These are phyloP conservation scores for Embiotoca jacksoni DNA, from an alignment of 2,113 vertebrate species.

Conservation along the genomic window DNA sequence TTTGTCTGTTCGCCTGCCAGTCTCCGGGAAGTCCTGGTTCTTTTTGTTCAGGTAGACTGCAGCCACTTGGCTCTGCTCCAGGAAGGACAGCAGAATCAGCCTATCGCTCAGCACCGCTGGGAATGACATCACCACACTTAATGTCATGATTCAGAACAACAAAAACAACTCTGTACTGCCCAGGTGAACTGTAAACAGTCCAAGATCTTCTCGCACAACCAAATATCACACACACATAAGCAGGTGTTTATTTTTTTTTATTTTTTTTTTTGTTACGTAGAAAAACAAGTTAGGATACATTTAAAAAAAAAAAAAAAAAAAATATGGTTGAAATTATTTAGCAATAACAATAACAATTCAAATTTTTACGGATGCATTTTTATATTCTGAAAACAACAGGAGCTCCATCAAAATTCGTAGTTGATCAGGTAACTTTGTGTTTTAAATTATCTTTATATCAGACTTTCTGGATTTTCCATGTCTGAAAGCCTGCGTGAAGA, in stretches of 20 bases:
- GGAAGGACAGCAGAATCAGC: conserved; percentile 94
- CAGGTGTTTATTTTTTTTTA: background rate
- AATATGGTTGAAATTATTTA: background rate
- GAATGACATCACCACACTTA: conserved; percentile 57
- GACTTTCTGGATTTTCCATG: too few species aligned
- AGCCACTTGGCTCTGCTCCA: conserved; percentile 91
- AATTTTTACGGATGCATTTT: background rate
- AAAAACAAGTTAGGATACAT: background rate
- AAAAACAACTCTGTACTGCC: background rate
- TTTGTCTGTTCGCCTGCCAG: conserved; percentile 84
- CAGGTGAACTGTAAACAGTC: background rate
- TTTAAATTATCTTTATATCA: too few species aligned
- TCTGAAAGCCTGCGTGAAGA: too few species aligned
- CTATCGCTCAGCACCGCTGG: conserved; percentile 90
- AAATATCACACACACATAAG: background rate
- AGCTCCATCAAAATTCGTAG: background rate
- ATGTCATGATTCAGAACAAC: conserved; percentile 13
- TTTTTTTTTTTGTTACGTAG: too few species aligned
- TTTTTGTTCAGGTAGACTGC: conserved; percentile 90
- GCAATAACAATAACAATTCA: background rate
- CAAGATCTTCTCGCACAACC: background rate
- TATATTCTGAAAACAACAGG: background rate
- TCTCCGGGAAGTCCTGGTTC: conserved; percentile 85
- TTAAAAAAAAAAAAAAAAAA: background rate
- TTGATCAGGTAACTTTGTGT: too few species aligned